phyloP scores from a whole-genome alignment of 2,113 vertebrate species.

The Gambusia holbrooki region DNA sequence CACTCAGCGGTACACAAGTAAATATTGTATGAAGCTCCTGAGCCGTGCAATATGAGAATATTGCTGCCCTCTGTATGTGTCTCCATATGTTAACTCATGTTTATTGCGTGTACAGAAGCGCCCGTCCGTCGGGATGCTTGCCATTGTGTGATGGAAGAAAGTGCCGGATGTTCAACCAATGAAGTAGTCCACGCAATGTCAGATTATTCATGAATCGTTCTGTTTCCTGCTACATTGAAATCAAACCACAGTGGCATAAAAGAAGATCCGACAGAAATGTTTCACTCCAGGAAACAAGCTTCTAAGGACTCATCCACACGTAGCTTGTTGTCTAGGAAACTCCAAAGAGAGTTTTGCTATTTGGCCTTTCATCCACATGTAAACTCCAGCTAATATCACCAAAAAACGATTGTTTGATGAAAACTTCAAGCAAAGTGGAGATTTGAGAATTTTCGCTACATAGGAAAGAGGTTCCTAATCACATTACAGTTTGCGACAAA shows the following conservation, averaged over 20 bases:
- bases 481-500: no score
- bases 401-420: no score
- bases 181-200: slow-evolving; percentile 28
- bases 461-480: no score
- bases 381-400: no score
- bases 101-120: slow-evolving; percentile 31
- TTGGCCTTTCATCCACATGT: no score
- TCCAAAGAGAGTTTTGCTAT: no score
- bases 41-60: slow-evolving; percentile 63
- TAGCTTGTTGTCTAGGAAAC: no score
- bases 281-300: slow-evolving; percentile 24
- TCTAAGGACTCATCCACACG: not conserved
- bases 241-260: slow-evolving; percentile 9
- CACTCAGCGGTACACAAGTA: slow-evolving; percentile 67
- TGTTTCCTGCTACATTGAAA: slow-evolving; percentile 32
- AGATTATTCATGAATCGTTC: slow-evolving; percentile 49
- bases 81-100: slow-evolving; percentile 44
- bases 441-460: no score
- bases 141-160: slow-evolving; percentile 15
- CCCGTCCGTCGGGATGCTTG: slow-evolving; percentile 16
- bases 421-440: no score
- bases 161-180: slow-evolving; percentile 28
- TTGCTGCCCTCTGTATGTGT: slow-evolving; percentile 36
- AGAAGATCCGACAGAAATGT: slow-evolving; percentile 33
- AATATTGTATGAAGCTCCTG: slow-evolving; percentile 72